Base-by-base conservation (phyloP, 1,140 invertebrate species). In the Cataglyphis hispanica region DNA sequence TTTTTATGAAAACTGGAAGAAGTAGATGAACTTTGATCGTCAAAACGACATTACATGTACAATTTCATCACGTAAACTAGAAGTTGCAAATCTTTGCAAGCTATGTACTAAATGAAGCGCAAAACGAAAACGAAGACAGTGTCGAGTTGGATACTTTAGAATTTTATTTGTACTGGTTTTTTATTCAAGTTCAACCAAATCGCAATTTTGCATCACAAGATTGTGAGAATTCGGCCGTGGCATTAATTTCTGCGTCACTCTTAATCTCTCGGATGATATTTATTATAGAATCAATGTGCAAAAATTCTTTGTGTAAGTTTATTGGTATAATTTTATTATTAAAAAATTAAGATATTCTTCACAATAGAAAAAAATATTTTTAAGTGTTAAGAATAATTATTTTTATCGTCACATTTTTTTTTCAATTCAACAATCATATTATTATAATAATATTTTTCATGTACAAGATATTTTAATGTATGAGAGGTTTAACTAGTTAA, bases 1-100 rank as follows among this genome's bases (percentile, higher is more conserved):
- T 70, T 86, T 43, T 72, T 86, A 86, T 27, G 46, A 86, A 86
- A 83, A 86, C 58, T 86, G 84, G 84, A 86, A 86, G 84, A 83
- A 83, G 84, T 86, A 83, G 31, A 66, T 72, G 66, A 83, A 86
- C 25, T 86, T 37, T 27, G 74, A 34, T 56, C 43, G 43, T 86
- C 43, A 43, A 86, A 83, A 83, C 63, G 64, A 43, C n/a, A n/a
- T 78, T 85, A 50, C 40, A 76, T 76, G 70, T 27, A 63, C 60
- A 60, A 63, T 37, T 34, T 66, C 37, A 46, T 43, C 43, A 46
- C 50, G 63, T 80, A 67, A 60, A 60, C 43, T 85, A 63, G 84
- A 81, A 85, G 76, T 60, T 25, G 63, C 58, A 67, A 50, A 85
- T 80, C 74, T 85, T 63, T 85, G 84, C 84, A 78, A 60, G 19